Evolutionary conservation across 2,797 vertebrate species (phyloP).

Genomic region (Eulemur coronatus): DNA sequence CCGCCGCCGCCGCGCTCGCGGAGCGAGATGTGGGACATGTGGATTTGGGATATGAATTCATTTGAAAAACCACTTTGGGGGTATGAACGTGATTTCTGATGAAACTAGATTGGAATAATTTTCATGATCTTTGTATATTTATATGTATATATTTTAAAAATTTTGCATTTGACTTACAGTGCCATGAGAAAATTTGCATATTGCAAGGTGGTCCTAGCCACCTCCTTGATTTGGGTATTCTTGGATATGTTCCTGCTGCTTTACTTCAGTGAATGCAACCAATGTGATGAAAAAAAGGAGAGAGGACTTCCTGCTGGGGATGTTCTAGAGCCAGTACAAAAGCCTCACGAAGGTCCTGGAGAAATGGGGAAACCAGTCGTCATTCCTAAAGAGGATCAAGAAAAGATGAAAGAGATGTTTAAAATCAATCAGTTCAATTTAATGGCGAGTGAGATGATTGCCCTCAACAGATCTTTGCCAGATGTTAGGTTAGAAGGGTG

Average conservation of each 20-base stretch:
- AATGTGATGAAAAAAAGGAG: slow-evolving; percentile 96
- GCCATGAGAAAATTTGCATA: slow-evolving; percentile 93
- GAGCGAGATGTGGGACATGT: slow-evolving; percentile 23
- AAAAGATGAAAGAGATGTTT: slow-evolving; percentile 99
- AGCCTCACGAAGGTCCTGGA: slow-evolving; percentile 95
- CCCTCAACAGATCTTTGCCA: slow-evolving; percentile 96
- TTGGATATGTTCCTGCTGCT: slow-evolving; percentile 98
- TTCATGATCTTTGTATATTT: slow-evolving; percentile 85
- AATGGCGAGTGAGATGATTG: slow-evolving; percentile 99
- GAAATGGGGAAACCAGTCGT: slow-evolving; percentile 98
- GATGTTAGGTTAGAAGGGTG: slow-evolving; percentile 99
- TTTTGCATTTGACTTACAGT: slow-evolving; percentile 85
- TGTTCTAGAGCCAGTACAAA: slow-evolving; percentile 90
- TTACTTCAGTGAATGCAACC: slow-evolving; percentile 96
- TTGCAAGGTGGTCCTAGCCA: slow-evolving; percentile 99
- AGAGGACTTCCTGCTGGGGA: slow-evolving; percentile 94
- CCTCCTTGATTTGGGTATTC: slow-evolving; percentile 99
- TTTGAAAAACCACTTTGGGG: neutral
- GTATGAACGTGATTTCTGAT: slow-evolving; percentile 79
- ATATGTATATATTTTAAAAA: slow-evolving; percentile 83
- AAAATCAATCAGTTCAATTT: slow-evolving; percentile 99
- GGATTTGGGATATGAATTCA: too few relatives aligned
- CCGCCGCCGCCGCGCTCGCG: neutral
- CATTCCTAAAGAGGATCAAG: slow-evolving; percentile 97
- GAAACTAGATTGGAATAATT: slow-evolving; percentile 82